Evolutionary conservation across 1,140 invertebrate species (phyloP).

Genomic region (Eurosta solidaginis): DNA sequence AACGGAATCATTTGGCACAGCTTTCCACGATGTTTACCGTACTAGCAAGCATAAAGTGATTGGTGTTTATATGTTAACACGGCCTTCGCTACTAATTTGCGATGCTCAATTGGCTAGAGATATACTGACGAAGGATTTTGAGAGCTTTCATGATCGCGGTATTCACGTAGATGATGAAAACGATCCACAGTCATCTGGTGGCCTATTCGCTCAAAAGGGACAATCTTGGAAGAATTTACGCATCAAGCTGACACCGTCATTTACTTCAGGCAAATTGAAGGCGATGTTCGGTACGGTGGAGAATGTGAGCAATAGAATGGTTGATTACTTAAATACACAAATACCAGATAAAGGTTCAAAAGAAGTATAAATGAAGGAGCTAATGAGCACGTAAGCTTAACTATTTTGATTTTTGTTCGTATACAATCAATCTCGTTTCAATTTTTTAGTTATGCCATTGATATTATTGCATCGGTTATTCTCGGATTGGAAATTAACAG

Average conservation of each 20-base stretch:
- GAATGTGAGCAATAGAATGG: slow-evolving; percentile 51
- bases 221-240: slow-evolving; percentile 61
- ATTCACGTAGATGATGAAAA: slow-evolving; percentile 55
- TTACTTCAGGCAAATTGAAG: slow-evolving; percentile 64
- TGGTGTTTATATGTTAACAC: slow-evolving; percentile 50
- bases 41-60: slow-evolving; percentile 43
- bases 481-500: slow-evolving; percentile 51
- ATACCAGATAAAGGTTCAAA: slow-evolving; percentile 34
- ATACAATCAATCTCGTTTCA: neutral
- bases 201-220: slow-evolving; percentile 57
- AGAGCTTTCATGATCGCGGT: slow-evolving; percentile 59
- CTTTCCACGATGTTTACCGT: slow-evolving; percentile 49
- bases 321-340: slow-evolving; percentile 37
- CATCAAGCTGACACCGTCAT: slow-evolving; percentile 62
- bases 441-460: slow-evolving; percentile 41
- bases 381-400: slow-evolving; percentile 31
- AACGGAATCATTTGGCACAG: slow-evolving; percentile 46
- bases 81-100: slow-evolving; percentile 58
- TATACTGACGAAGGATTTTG: slow-evolving; percentile 61
- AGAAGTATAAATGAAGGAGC: slow-evolving; percentile 26
- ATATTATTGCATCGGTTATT: slow-evolving; percentile 51
- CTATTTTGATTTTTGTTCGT: neutral
- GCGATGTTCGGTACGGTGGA: slow-evolving; percentile 60
- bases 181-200: slow-evolving; percentile 43
- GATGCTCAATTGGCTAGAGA: slow-evolving; percentile 61